These are phyloP conservation scores for Hepsetus odoe DNA, from an alignment of 2,113 vertebrate species.

Conservation along the genomic window DNA sequence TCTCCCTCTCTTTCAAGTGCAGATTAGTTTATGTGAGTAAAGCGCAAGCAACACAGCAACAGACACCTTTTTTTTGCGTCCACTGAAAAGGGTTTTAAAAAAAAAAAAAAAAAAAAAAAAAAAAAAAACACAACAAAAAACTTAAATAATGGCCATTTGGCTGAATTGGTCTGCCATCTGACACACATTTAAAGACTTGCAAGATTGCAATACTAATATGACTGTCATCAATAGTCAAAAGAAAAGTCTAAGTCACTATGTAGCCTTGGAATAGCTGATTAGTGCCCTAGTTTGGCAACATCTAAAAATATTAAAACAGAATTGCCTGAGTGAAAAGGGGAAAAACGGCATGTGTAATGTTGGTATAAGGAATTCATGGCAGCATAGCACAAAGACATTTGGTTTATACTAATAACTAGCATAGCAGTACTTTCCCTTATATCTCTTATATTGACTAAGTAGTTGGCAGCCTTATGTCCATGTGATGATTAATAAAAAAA, in stretches of 20 bases:
- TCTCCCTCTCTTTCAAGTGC: background rate
- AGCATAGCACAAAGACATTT: slow-evolving; percentile 31
- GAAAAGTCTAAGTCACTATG: too few species aligned
- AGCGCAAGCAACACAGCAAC: too few species aligned
- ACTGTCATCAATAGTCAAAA: too few species aligned
- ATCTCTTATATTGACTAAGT: slow-evolving; percentile 30
- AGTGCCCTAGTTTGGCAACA: too few species aligned
- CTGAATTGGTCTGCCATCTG: background rate
- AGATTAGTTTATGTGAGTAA: background rate
- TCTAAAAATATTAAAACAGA: background rate
- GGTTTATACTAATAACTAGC: background rate
- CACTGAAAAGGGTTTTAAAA: background rate
- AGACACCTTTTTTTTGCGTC: too few species aligned
- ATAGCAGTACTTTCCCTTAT: slow-evolving; percentile 33
- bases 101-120: slow-evolving; percentile 1
- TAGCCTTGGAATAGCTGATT: too few species aligned
- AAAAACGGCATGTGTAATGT: background rate
- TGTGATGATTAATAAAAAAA: background rate
- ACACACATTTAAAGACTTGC: too few species aligned
- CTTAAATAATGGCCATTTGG: background rate
- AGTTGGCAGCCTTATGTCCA: slow-evolving; percentile 5
- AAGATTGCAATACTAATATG: too few species aligned
- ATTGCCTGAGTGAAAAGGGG: background rate
- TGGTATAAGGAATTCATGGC: slow-evolving; percentile 19
- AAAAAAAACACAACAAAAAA: too few species aligned